phyloP scores from a whole-genome alignment of 2,888 invertebrate genomes.

The Drosophila glabriapex region DNA sequence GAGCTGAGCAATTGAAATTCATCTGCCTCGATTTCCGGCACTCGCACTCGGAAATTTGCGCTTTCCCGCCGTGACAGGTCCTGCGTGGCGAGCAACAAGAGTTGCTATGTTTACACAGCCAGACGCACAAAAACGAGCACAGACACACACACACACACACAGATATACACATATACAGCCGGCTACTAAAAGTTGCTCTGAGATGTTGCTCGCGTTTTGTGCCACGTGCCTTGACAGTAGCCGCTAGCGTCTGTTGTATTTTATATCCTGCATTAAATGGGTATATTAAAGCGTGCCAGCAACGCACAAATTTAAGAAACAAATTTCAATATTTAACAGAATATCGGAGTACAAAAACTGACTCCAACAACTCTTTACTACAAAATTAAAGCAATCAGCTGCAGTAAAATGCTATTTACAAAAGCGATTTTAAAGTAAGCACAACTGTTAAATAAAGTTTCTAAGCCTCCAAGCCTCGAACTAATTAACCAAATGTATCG shows the following conservation, averaged over 20 bases:
- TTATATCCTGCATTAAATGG: slow-evolving; percentile 32
- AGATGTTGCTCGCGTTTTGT: slow-evolving; percentile 63
- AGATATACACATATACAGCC: background rate
- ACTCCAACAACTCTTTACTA: background rate
- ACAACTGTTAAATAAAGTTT: background rate
- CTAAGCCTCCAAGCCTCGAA: too few relatives aligned
- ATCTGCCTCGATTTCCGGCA: slow-evolving; percentile 78
- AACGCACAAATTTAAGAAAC: background rate
- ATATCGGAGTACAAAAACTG: background rate
- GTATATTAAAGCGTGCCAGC: slow-evolving; percentile 20
- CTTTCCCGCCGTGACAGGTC: slow-evolving; percentile 52
- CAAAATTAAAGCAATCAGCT: background rate
- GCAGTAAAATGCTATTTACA: background rate
- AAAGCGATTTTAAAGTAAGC: background rate
- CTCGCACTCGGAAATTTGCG: slow-evolving; percentile 63
- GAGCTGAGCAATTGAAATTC: slow-evolving; percentile 71
- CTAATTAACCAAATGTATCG: background rate
- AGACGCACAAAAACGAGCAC: slow-evolving; percentile 22
- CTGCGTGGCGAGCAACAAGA: slow-evolving; percentile 56
- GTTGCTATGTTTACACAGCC: slow-evolving; percentile 55
- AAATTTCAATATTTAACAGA: background rate
- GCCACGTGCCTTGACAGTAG: slow-evolving; percentile 66
- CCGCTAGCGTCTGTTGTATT: slow-evolving; percentile 39
- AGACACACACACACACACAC: background rate
- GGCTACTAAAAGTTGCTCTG: slow-evolving; percentile 19